Percentiles rank a stretch among this genome's conserved stretches.
Evolutionary conservation across 2,797 vertebrate genomes (phyloP).

Genomic region (Halcyon chelicuti): DNA sequence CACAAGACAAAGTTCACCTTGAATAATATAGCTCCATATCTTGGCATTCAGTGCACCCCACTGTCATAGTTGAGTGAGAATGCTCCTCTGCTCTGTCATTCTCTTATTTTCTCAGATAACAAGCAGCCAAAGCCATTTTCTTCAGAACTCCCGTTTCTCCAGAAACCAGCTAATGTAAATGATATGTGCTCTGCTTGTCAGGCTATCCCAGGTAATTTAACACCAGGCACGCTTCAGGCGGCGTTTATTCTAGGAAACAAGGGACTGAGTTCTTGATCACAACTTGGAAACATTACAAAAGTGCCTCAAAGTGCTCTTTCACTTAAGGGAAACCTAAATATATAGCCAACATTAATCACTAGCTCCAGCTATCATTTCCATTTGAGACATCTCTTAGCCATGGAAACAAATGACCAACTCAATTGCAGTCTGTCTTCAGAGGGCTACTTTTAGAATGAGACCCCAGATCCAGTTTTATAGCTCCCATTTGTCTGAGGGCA

Average conservation of each 20-base stretch:
- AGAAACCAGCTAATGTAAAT: background rate
- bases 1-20: background rate
- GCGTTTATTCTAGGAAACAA: background rate
- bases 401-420: background rate
- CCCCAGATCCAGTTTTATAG: slow-evolving; percentile 6
- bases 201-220: background rate
- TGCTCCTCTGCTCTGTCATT: background rate
- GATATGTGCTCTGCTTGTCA: background rate
- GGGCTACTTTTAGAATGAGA: slow-evolving; percentile 12
- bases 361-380: background rate
- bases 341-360: background rate
- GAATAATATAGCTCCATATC: background rate
- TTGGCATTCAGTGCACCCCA: background rate
- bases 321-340: slow-evolving; percentile 3
- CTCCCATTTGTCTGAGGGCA: background rate
- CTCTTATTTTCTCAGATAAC: background rate
- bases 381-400: background rate
- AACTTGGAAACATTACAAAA: slow-evolving; percentile 24
- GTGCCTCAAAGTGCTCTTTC: background rate
- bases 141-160: background rate
- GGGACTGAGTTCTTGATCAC: background rate
- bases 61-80: background rate
- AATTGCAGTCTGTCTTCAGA: background rate
- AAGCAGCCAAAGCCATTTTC: background rate
- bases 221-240: background rate